phyloP scores from a whole-genome alignment of 92 coral and sea anemone species.

The Heteractis magnifica region DNA sequence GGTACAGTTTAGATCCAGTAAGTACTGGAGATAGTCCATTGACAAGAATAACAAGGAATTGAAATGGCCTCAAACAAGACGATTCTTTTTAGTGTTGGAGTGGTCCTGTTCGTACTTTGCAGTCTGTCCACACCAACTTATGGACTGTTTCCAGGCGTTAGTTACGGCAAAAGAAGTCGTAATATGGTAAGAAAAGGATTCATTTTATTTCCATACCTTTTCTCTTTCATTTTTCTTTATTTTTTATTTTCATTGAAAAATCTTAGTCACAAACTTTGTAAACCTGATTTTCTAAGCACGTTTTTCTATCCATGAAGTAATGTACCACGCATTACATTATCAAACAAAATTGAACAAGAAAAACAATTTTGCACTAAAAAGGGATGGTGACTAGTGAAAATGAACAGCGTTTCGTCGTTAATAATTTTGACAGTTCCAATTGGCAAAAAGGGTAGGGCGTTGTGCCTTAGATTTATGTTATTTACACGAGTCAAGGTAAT shows the following conservation, averaged over 20 bases:
- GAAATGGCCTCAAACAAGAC: constrained; percentile 8
- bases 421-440: too few relatives aligned
- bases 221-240: neutral
- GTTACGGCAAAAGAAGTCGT: neutral
- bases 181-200: neutral
- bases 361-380: too few relatives aligned
- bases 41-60: neutral
- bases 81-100: neutral
- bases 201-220: neutral
- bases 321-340: too few relatives aligned
- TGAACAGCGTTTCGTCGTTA: too few relatives aligned
- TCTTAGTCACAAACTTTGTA: too few relatives aligned
- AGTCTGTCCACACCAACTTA: neutral
- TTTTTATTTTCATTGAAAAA: neutral
- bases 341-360: too few relatives aligned
- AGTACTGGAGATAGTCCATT: neutral
- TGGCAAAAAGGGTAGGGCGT: too few relatives aligned
- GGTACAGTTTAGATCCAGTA: neutral
- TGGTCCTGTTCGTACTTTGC: neutral
- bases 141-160: neutral
- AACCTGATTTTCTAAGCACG: too few relatives aligned
- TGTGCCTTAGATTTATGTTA: too few relatives aligned
- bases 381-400: too few relatives aligned
- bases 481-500: too few relatives aligned
- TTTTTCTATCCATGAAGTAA: too few relatives aligned